Evolutionary conservation across 2,797 vertebrate genomes (phyloP).

Genomic region (Gallinago stenura): DNA sequence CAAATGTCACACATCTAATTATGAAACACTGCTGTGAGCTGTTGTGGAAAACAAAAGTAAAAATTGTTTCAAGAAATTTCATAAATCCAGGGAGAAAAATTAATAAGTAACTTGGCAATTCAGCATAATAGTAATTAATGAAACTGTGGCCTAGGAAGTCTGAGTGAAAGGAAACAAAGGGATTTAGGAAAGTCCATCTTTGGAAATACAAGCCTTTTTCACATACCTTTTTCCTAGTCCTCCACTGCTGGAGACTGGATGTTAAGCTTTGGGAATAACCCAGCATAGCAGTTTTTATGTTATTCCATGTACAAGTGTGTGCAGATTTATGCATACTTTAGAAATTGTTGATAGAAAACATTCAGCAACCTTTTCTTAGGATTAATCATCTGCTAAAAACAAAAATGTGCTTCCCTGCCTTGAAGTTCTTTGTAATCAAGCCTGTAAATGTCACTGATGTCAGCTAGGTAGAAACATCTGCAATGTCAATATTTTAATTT

Average conservation of each 20-base stretch:
- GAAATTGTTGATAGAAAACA: not conserved
- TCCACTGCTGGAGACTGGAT: not conserved
- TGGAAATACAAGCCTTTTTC: not conserved
- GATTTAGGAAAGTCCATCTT: not conserved
- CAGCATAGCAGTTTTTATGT: not conserved
- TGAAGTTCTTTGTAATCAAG: not conserved
- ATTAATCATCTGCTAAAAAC: not conserved
- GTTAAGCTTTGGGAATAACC: not conserved
- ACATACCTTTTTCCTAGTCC: not conserved
- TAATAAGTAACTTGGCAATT: not conserved
- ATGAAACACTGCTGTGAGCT: not conserved
- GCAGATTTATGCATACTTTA: not conserved
- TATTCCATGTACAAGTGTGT: not conserved
- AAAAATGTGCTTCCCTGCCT: not conserved
- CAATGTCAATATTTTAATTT: constrained; percentile 11
- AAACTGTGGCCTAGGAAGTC: not conserved
- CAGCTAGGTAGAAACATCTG: not conserved
- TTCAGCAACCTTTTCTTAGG: not conserved
- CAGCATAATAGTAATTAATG: not conserved
- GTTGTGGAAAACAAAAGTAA: not conserved
- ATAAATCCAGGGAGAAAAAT: not conserved
- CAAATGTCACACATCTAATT: not conserved
- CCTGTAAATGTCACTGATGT: not conserved
- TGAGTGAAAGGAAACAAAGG: not conserved
- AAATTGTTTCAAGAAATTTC: not conserved